Base-by-base conservation (phyloP, 2,888 invertebrate species). In the Callyntrura guangdongensis region DNA sequence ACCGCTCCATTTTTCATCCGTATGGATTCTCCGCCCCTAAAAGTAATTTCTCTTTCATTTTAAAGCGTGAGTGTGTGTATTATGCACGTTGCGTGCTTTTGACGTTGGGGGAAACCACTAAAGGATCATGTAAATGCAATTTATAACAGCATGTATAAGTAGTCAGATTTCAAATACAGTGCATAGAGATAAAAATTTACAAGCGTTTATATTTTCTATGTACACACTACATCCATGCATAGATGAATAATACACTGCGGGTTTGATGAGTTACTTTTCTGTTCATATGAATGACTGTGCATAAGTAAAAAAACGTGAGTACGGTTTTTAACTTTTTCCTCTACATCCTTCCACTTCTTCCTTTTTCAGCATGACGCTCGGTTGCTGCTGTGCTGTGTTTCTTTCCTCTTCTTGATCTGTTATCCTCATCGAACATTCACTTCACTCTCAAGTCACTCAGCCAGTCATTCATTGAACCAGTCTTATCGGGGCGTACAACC, bases 391-490 rank as follows among this genome's bases (percentile, higher is more conserved):
- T 79, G 79, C 56, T 27, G 69, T 82, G 61, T 74, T 85, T 72
- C 67, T 53, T 36, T 72, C 27, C 61, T 47, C 22, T 79, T 77
- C 74, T 59, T 89, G 77, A 84, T 77, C 88, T 89, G 45, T 72
- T 72, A 77, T 77, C 79, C 90, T 90, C 86, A 86, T 90, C 90
- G 82, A 90, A 90, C 86, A 86, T 86, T 90, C 82, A 67, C 86
- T 79, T 79, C 36, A 79, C 79, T 79, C 79, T 86, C 86, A 61
- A 86, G 81, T 85, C 77, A 89, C 59, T 69, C 79, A 85, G 90
- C 74, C 90, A 90, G 81, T 82, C 86, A 90, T 59, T 86, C 61
- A 90, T 64, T 85, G 72, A 79, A 53, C 77, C 67, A 86, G 53
- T 22, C 72, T 53, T 45, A 81, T 36, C 81, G 25, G 25, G 27